Evolutionary conservation across 2,113 vertebrate species (phyloP).

Genomic region (Paramisgurnus dabryanus): DNA sequence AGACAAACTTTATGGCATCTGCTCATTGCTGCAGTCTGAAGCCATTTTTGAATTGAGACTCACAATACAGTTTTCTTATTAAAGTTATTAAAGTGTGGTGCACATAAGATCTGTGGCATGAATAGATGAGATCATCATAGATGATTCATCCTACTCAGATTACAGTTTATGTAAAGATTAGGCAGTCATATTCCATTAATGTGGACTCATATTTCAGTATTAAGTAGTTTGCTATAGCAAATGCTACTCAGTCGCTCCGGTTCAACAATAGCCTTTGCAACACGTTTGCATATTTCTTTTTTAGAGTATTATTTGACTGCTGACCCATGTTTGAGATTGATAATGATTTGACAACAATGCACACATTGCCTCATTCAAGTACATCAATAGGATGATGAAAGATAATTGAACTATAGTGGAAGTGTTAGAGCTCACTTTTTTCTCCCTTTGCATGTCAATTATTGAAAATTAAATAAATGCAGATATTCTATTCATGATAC

Average conservation of each 20-base stretch:
- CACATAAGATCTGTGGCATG: not conserved
- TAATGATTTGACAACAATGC: slow-evolving; percentile 41
- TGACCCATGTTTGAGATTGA: slow-evolving; percentile 10
- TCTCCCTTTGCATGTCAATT: not conserved
- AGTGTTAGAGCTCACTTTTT: slow-evolving; percentile 33
- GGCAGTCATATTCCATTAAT: not conserved
- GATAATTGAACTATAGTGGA: slow-evolving; percentile 40
- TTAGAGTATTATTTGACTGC: not conserved
- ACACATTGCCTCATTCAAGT: slow-evolving; percentile 15
- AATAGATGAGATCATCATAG: not conserved
- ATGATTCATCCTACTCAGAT: slow-evolving; percentile 29
- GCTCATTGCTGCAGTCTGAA: slow-evolving; percentile 19
- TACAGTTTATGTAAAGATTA: not conserved
- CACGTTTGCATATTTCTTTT: slow-evolving; percentile 24
- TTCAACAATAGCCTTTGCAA: slow-evolving; percentile 2
- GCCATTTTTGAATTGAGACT: slow-evolving; percentile 12
- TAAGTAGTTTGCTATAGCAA: slow-evolving; percentile 17
- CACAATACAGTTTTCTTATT: not conserved
- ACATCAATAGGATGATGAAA: slow-evolving; percentile 15
- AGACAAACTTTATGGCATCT: slow-evolving; percentile 20
- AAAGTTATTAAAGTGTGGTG: not conserved
- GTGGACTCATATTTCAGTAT: slow-evolving; percentile 23
- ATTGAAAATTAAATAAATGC: not conserved
- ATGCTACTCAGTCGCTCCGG: not conserved
- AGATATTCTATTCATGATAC: no score